Evolutionary conservation across 2,113 vertebrate genomes (phyloP).

Genomic region (Excalfactoria chinensis): DNA sequence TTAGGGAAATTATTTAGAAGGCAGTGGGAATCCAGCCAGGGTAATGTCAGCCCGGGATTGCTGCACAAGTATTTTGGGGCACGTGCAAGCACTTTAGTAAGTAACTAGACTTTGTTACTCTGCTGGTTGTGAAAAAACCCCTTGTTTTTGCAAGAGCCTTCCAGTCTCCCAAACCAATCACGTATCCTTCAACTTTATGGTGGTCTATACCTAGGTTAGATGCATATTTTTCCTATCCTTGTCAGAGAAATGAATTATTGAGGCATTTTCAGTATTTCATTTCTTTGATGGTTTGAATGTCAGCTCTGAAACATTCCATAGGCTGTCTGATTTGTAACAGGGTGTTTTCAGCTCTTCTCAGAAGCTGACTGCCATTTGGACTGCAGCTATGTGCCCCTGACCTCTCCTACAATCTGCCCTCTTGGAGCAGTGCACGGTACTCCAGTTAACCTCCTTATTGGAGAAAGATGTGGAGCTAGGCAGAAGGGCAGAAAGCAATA

Average conservation of each 20-base stretch:
- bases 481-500: background rate
- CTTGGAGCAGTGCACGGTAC: background rate
- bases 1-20: background rate
- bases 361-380: background rate
- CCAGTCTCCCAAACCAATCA: background rate
- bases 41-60: background rate
- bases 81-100: background rate
- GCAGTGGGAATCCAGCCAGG: background rate
- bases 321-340: background rate
- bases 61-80: background rate
- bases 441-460: background rate
- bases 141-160: background rate
- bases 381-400: background rate
- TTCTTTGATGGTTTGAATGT: background rate
- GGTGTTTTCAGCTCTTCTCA: slow-evolving; percentile 6
- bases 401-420: background rate
- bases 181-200: background rate
- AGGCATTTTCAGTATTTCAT: background rate
- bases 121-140: background rate
- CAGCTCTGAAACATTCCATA: background rate
- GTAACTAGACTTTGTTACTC: background rate
- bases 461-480: background rate
- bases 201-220: slow-evolving; percentile 8
- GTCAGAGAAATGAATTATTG: slow-evolving; percentile 3
- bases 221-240: background rate